These are phyloP conservation scores for Asarcornis scutulata DNA, from an alignment of 2,113 vertebrate genomes.

Conservation along the genomic window DNA sequence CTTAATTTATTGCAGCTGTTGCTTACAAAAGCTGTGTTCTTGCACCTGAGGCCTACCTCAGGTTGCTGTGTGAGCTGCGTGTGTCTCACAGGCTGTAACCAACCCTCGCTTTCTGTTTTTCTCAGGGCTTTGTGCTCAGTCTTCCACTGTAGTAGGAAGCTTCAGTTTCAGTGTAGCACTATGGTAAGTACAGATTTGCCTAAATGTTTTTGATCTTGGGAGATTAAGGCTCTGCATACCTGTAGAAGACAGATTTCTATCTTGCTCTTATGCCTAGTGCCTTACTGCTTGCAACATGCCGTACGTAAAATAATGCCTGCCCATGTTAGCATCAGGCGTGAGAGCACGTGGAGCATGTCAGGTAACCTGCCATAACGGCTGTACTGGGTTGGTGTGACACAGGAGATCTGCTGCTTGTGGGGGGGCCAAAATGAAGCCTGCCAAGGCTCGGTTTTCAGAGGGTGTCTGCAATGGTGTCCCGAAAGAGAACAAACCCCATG, in stretches of 20 bases:
- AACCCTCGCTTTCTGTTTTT: background rate
- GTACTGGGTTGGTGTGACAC: background rate
- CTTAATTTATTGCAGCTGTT: background rate
- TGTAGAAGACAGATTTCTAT: background rate
- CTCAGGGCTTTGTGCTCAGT: background rate
- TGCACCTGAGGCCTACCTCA: fast-evolving
- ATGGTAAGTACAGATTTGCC: background rate
- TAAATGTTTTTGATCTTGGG: background rate
- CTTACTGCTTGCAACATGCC: background rate
- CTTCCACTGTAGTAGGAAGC: background rate
- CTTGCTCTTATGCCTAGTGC: background rate
- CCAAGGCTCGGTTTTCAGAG: background rate
- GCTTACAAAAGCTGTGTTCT: background rate
- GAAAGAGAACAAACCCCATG: background rate
- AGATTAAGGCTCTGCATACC: background rate
- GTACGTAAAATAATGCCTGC: fast-evolving
- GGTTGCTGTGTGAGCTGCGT: fast-evolving
- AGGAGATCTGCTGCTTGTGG: no score
- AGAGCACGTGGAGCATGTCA: background rate
- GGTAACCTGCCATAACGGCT: fast-evolving
- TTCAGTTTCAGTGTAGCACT: background rate
- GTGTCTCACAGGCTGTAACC: background rate
- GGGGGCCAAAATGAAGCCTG: no score
- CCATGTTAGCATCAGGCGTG: fast-evolving
- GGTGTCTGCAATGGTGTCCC: background rate